Conservation (phyloP, 1,140 invertebrate species). For the Coptotermes formosanus region DNA sequence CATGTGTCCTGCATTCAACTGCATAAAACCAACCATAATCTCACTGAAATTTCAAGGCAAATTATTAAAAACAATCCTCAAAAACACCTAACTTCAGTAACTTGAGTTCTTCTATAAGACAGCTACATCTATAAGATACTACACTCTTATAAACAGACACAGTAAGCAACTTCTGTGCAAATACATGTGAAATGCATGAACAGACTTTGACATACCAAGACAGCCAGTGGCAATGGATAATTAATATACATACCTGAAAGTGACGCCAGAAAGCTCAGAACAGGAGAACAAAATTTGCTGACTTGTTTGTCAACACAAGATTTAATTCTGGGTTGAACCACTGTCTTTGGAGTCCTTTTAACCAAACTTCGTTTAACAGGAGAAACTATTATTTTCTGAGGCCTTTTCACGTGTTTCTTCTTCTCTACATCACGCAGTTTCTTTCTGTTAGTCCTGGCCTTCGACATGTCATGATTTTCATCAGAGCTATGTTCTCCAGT, state of each 20-base stretch:
- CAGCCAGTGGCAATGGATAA: no score
- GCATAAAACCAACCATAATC: no score
- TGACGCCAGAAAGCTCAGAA: background rate
- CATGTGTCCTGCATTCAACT: no score
- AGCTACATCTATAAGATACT: no score
- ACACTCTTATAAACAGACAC: no score
- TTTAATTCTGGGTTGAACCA: background rate
- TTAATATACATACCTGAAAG: background rate
- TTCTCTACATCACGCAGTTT: background rate
- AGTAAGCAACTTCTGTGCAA: no score
- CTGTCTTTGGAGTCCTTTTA: background rate
- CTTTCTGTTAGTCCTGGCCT: background rate
- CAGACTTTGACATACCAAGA: no score
- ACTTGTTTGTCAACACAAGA: background rate
- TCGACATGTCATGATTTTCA: background rate
- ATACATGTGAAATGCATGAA: no score
- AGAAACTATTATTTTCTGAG: background rate
- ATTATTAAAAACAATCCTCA: no score
- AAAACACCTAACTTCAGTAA: no score
- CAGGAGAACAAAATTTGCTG: background rate
- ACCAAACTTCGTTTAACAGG: background rate
- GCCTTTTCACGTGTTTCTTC: background rate
- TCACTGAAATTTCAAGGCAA: no score
- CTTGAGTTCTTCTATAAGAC: no score
- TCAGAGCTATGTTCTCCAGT: background rate